Conservation (phyloP, 2,888 invertebrate genomes). For the Sinhomidia bicolor region DNA sequence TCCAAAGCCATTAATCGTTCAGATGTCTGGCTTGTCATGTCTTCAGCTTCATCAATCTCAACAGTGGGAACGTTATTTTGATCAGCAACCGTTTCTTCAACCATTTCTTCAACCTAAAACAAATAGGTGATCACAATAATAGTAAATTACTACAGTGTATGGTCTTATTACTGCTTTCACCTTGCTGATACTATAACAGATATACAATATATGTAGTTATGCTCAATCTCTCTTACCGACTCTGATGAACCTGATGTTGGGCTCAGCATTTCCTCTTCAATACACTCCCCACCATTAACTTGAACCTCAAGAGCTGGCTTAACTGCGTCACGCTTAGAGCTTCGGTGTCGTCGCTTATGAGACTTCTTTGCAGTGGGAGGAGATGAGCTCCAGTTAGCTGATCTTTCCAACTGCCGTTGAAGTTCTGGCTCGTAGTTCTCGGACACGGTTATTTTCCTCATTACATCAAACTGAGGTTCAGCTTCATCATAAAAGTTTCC, state of each 20-base stretch:
- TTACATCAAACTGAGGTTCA: conserved; percentile 74
- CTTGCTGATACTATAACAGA: too few relatives aligned
- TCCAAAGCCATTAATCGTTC: conserved; percentile 64
- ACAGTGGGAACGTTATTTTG: conserved; percentile 48
- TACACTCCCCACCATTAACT: conserved; percentile 1
- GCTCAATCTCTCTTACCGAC: too few relatives aligned
- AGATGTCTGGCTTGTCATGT: conserved; percentile 65
- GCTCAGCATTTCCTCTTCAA: conserved; percentile 46
- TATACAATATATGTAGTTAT: too few relatives aligned
- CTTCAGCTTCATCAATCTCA: conserved; percentile 65
- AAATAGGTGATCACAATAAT: too few relatives aligned
- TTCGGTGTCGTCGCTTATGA: conserved; percentile 65
- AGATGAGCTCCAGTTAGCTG: conserved; percentile 75
- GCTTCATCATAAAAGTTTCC: conserved; percentile 24
- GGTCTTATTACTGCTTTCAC: too few relatives aligned
- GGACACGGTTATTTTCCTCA: conserved; percentile 71
- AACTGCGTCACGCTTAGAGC: conserved; percentile 42
- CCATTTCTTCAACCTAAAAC: too few relatives aligned
- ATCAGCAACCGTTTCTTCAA: conserved; percentile 38
- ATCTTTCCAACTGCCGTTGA: conserved; percentile 78
- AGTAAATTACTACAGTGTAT: too few relatives aligned
- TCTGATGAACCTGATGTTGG: conserved; percentile 61
- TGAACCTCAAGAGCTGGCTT: conserved; percentile 24
- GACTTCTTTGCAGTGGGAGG: conserved; percentile 65
- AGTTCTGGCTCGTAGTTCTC: conserved; percentile 78